Percentiles rank a stretch among this genome's conserved stretches.
Evolutionary conservation across 2,113 vertebrate species (phyloP).

Genomic region (Glareola pratincola): DNA sequence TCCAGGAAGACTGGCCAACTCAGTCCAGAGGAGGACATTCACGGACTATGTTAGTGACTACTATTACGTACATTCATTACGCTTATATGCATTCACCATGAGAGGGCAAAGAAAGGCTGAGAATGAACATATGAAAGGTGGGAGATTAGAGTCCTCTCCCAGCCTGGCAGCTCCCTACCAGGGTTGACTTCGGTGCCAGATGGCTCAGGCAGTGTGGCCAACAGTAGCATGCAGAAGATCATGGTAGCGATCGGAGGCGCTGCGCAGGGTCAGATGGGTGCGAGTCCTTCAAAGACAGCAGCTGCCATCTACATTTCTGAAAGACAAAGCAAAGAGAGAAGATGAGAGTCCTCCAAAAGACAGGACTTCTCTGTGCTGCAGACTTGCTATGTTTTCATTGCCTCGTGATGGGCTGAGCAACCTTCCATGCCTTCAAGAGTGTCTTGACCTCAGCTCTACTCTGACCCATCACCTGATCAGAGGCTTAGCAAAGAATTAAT

Average conservation of each 20-base stretch:
- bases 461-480: not conserved
- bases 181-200: conserved; percentile 82
- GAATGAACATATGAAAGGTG: not conserved
- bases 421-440: not conserved
- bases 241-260: conserved; percentile 74
- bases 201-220: conserved; percentile 74
- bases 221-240: conserved; percentile 86
- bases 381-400: not conserved
- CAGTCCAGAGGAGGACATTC: not conserved
- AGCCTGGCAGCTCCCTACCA: conserved; percentile 66
- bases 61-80: rapidly evolving
- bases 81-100: rapidly evolving
- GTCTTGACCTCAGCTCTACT: not conserved
- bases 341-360: not conserved
- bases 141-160: not conserved
- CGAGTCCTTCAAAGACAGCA: conserved; percentile 43
- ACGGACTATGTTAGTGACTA: rapidly evolving
- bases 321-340: conserved; percentile 40
- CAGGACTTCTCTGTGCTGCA: not conserved
- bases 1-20: not conserved
- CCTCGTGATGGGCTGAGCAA: not conserved
- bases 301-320: conserved; percentile 86
- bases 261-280: conserved; percentile 52
- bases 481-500: not conserved
- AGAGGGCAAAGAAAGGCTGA: not conserved